phyloP scores from a whole-genome alignment of 37 sponge, comb jelly and placozoan species.

The Spongia lamella region DNA sequence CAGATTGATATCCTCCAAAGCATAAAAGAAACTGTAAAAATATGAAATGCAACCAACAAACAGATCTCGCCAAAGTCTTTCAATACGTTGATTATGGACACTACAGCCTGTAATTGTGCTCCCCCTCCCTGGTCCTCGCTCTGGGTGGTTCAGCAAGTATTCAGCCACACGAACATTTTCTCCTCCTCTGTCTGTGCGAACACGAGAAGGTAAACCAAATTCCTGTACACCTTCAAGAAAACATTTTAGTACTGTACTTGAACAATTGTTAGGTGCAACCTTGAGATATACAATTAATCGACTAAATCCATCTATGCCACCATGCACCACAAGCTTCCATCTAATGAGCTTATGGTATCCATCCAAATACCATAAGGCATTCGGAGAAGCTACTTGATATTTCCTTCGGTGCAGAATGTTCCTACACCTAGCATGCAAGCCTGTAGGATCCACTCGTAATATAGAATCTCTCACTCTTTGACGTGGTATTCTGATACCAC shows the following conservation, averaged over 20 bases:
- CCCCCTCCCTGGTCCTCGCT: conserved; percentile 57
- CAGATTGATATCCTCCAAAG: conserved; percentile 40
- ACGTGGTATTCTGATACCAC: conserved; percentile 37
- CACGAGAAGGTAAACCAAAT: conserved; percentile 67
- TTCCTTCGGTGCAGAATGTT: conserved; percentile 38
- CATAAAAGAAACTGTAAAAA: conserved; percentile 52
- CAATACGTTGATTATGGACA: conserved; percentile 75
- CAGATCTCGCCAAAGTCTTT: conserved; percentile 68
- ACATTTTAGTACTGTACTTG: conserved; percentile 45
- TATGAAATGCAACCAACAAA: conserved; percentile 46
- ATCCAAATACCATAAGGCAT: conserved; percentile 75
- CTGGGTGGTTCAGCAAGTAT: conserved; percentile 67
- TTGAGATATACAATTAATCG: conserved; percentile 53
- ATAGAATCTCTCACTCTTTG: conserved; percentile 56
- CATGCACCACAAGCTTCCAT: conserved; percentile 67
- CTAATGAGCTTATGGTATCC: conserved; percentile 66
- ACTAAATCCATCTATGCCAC: conserved; percentile 68
- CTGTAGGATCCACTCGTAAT: conserved; percentile 48
- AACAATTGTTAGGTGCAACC: conserved; percentile 49
- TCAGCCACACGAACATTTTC: conserved; percentile 56
- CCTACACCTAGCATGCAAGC: conserved; percentile 20
- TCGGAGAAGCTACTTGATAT: conserved; percentile 52
- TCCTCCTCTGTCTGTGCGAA: conserved; percentile 63
- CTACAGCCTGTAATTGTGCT: conserved; percentile 60
- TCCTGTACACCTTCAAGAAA: conserved; percentile 49